A percentile compares a stretch with the other conserved stretches of the same genome.
Evolutionary conservation across 2,888 invertebrate species (phyloP).

Genomic region (Hipparchia sbordonii): DNA sequence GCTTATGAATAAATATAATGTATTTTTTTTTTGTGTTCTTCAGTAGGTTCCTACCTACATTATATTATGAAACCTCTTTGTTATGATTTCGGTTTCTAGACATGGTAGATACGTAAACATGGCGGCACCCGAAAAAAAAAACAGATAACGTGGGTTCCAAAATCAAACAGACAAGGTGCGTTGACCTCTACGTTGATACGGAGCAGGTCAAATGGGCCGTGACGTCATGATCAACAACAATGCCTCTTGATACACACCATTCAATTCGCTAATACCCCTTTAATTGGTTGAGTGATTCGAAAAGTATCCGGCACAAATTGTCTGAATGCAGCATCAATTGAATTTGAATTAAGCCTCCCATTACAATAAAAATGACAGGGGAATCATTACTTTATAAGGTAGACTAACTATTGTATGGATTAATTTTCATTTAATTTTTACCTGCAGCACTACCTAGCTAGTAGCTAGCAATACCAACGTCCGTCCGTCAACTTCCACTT

Average conservation of each 20-base stretch:
- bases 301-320: slow-evolving; percentile 51
- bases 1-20: too few species aligned
- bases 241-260: slow-evolving; percentile 69
- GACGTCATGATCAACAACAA: slow-evolving; percentile 64
- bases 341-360: slow-evolving; percentile 34
- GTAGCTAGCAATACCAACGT: not conserved
- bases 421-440: slow-evolving; percentile 6
- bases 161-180: slow-evolving; percentile 57
- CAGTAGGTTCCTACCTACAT: not conserved
- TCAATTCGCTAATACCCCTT: slow-evolving; percentile 76
- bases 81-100: slow-evolving; percentile 14
- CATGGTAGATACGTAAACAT: slow-evolving; percentile 33
- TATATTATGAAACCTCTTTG: slow-evolving; percentile 15
- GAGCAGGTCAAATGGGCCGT: slow-evolving; percentile 70
- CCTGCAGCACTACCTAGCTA: not conserved
- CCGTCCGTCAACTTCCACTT: not conserved
- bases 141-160: slow-evolving; percentile 45
- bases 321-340: slow-evolving; percentile 45
- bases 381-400: not conserved
- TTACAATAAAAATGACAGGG: slow-evolving; percentile 8
- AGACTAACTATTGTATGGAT: not conserved
- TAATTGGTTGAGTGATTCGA: slow-evolving; percentile 75
- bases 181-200: slow-evolving; percentile 54
- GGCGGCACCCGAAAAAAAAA: slow-evolving; percentile 37
- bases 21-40: too few species aligned